Percentiles rank a stretch among this genome's conserved stretches.
Evolutionary conservation across 1,140 invertebrate genomes (phyloP).

Genomic region (Neotoxoptera formosana): DNA sequence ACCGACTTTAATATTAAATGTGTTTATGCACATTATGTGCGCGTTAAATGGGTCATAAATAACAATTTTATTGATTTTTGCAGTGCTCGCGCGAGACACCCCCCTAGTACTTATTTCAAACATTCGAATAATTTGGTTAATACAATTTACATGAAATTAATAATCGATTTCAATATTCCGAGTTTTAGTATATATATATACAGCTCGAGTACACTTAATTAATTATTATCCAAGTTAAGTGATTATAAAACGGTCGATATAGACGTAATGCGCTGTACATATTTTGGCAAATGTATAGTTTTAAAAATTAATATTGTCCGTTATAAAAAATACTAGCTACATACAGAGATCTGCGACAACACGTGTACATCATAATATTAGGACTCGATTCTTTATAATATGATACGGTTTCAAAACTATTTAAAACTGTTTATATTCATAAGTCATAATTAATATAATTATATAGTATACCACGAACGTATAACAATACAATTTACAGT

Average conservation of each 20-base stretch:
- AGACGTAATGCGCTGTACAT: neutral
- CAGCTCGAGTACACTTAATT: neutral
- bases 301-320: neutral
- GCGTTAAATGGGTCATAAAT: conserved; percentile 1
- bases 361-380: neutral
- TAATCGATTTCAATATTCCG: neutral
- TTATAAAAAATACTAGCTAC: neutral
- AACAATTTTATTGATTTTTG: conserved; percentile 21
- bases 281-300: neutral
- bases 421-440: too few relatives aligned
- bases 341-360: neutral
- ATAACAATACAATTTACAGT: neutral
- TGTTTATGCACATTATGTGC: neutral
- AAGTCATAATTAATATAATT: too few relatives aligned
- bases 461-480: neutral
- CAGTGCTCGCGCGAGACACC: neutral
- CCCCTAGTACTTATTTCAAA: neutral
- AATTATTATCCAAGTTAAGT: neutral
- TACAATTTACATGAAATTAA: conserved; percentile 3
- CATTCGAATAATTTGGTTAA: neutral
- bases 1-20: neutral
- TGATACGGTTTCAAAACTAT: neutral
- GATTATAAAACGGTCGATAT: neutral
- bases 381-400: neutral
- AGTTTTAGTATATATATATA: neutral